Evolutionary conservation across 53 echinoderm and acorn worm species (phyloP).

Genomic region (Apostichopus leukothele): DNA sequence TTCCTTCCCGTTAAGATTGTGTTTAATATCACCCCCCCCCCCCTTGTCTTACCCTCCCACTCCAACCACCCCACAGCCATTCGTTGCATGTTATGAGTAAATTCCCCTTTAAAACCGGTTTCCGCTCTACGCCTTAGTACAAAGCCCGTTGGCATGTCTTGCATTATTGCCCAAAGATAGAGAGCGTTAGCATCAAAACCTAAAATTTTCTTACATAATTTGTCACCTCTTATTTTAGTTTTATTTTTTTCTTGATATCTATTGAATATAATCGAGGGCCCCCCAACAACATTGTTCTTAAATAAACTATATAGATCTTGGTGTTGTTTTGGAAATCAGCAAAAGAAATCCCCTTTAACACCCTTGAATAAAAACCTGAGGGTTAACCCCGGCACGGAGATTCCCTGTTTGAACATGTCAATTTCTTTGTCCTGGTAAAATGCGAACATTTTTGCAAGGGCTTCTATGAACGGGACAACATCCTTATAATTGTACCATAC

Average conservation of each 20-base stretch:
- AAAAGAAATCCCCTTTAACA: constrained; percentile 32
- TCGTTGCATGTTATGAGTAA: neutral
- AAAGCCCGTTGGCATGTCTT: constrained; percentile 63
- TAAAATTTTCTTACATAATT: constrained; percentile 59
- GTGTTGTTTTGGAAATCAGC: constrained; percentile 32
- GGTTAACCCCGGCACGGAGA: constrained; percentile 55
- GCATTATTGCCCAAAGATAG: constrained; percentile 61
- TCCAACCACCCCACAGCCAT: constrained; percentile 51
- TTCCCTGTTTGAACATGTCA: constrained; percentile 37
- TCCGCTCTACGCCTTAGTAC: constrained; percentile 47
- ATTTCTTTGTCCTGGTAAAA: constrained; percentile 54
- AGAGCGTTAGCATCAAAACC: constrained; percentile 69
- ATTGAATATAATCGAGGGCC: constrained; percentile 57
- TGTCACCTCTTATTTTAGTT: constrained; percentile 55
- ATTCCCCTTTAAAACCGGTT: constrained; percentile 32
- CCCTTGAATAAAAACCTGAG: constrained; percentile 53
- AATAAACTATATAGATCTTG: constrained; percentile 53
- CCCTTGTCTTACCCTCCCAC: constrained; percentile 19
- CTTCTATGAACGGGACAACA: constrained; percentile 59
- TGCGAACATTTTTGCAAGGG: constrained; percentile 55
- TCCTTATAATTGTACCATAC: constrained; percentile 62
- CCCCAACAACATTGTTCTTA: constrained; percentile 56
- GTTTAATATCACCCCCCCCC: constrained; percentile 11
- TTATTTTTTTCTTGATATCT: constrained; percentile 51
- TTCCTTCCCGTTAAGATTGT: constrained; percentile 19